Percentiles rank a stretch among this genome's conserved stretches.
Conservation (phyloP, 2,113 vertebrate genomes). For the Odontophorus gujanensis region DNA sequence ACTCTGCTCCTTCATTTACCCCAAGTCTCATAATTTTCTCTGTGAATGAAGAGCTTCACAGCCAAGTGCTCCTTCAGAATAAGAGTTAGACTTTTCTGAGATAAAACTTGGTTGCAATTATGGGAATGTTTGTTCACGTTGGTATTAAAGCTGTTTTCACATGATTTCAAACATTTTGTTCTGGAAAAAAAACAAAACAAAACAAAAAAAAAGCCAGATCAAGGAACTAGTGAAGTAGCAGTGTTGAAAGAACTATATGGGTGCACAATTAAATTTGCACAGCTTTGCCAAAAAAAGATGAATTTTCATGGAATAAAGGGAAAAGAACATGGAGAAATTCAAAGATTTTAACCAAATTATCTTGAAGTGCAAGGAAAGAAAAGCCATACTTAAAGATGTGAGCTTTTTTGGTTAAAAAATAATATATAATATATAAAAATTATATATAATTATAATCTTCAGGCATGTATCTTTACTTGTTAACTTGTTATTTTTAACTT, state of each 20-base stretch:
- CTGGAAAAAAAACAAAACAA: not conserved
- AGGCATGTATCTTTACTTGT: not conserved
- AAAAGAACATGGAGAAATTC: not conserved
- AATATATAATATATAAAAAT: too few relatives aligned
- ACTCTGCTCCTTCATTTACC: not conserved
- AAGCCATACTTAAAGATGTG: not conserved
- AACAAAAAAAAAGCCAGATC: not conserved
- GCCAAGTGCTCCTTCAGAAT: not conserved
- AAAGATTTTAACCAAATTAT: not conserved
- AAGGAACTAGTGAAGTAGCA: not conserved
- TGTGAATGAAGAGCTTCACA: not conserved
- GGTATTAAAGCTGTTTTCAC: conserved; percentile 25
- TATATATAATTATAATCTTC: too few relatives aligned
- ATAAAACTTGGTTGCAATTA: not conserved
- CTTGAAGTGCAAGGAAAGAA: not conserved
- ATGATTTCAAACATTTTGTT: not conserved
- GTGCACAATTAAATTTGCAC: not conserved
- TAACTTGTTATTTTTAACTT: not conserved
- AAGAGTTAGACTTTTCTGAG: not conserved
- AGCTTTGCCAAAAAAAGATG: not conserved
- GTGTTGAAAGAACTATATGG: not conserved
- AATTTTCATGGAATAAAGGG: not conserved
- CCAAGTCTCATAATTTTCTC: not conserved
- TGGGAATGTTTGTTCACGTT: not conserved
- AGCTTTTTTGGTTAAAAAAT: fast-evolving